Evolutionary conservation across 1,140 invertebrate species (phyloP), one percentile per base, ranked within the genome.

Genomic region (Bombus confusus): DNA sequence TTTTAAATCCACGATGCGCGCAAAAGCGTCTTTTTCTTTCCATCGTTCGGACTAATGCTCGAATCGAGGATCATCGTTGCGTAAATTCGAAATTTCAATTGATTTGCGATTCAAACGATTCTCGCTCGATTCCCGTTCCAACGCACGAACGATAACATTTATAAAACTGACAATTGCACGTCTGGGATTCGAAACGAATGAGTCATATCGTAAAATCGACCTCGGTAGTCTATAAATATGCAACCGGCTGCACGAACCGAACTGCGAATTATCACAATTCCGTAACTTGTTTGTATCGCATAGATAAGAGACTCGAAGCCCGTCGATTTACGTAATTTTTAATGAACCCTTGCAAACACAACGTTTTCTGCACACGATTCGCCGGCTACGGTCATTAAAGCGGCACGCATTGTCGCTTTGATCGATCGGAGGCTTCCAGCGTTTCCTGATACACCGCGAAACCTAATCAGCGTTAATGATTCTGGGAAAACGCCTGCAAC

Each of bases 151-250:
- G 37, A 25, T 47, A 52, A 71, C 77, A n/a, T 72, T 72, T 80
- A 41, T 34, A 69, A 71, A 62, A 85, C 77, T 73, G 77, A 85
- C 83, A 80, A 85, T 85, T 31, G 68, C n/a, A 39, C 31, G 69
- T 62, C 59, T 80, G 71, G 31, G 78, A 80, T 74, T 72, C 57
- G 34, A 85, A 47, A n/a, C 52, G 82, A 79, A 73, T 85, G 83
- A 85, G 31, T 85, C 78, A 73, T 74, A 80, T 74, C 78, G 59
- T 85, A 80, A 80, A 85, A 85, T 85, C 83, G 83, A 80, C 57
- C 69, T 73, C 78, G 68, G 34, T 28, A 12, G 31, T 85, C 69
- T 85, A 85, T 85, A 85, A 80, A 85, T 85, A 85, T 73, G 68
- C 68, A 84, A 52, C 69, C 68, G 77, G 41, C 68, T n/a, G 68